Evolutionary conservation across 2,888 invertebrate genomes (phyloP).

Genomic region (Syrista parreyssii): DNA sequence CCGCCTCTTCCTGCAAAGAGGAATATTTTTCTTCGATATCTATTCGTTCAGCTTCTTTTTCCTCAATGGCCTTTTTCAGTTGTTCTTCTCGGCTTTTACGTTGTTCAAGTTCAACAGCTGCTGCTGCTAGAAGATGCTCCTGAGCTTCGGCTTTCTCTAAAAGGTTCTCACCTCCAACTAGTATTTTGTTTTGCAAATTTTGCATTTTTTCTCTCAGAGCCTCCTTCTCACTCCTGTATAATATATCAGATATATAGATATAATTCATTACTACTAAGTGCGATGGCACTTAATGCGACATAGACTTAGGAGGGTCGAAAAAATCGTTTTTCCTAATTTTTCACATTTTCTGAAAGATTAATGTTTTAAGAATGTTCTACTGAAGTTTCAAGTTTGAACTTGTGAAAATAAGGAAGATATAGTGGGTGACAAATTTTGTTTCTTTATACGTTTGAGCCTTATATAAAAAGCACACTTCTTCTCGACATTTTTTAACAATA

Average conservation of each 20-base stretch:
- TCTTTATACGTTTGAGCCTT: too few species aligned
- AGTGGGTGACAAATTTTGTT: too few species aligned
- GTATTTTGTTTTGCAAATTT: conserved; percentile 92
- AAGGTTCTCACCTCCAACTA: conserved; percentile 98
- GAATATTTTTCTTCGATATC: conserved; percentile 96
- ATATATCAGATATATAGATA: not conserved
- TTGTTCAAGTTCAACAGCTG: conserved; percentile 84
- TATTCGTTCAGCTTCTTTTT: conserved; percentile 92
- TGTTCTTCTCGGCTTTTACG: conserved; percentile 83
- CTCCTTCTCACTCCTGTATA: conserved; percentile 77
- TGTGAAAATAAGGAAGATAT: too few species aligned
- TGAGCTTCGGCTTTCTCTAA: conserved; percentile 97
- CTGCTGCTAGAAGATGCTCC: conserved; percentile 87
- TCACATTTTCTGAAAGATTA: conserved; percentile 28
- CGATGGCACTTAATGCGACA: not conserved
- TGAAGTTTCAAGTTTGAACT: too few species aligned
- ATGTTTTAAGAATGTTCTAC: too few species aligned
- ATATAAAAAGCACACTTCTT: too few species aligned
- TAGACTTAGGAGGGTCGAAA: not conserved
- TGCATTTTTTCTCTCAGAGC: conserved; percentile 86
- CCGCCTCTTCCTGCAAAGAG: conserved; percentile 93
- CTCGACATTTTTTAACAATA: too few species aligned
- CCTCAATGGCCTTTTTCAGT: conserved; percentile 83
- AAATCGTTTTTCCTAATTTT: conserved; percentile 44
- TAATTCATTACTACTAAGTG: not conserved